phyloP scores from a whole-genome alignment of 2,113 vertebrate species.

The Dromiciops gliroides region DNA sequence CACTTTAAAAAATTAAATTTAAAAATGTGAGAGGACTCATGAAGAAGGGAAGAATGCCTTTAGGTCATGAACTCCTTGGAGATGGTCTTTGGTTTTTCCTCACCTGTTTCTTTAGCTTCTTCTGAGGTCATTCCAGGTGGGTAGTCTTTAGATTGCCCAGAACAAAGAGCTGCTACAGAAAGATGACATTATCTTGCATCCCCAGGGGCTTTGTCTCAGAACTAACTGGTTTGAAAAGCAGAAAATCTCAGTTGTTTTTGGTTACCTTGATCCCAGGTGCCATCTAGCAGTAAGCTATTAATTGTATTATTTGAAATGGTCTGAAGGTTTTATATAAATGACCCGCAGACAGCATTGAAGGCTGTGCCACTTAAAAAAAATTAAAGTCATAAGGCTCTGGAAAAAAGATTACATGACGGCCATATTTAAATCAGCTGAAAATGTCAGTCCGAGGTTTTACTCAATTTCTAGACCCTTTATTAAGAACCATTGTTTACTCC shows the following conservation, averaged over 20 bases:
- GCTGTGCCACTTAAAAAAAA: background rate
- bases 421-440: constrained; percentile 2
- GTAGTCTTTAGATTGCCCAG: background rate
- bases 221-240: background rate
- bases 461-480: background rate
- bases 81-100: background rate
- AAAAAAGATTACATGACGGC: background rate
- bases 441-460: background rate
- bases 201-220: constrained; percentile 18
- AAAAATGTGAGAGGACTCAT: background rate
- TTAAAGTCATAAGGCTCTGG: background rate
- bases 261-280: background rate
- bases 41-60: background rate
- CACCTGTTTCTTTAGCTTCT: background rate
- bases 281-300: background rate
- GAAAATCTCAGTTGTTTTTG: background rate
- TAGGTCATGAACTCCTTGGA: background rate
- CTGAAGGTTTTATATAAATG: background rate
- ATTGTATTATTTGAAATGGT: constrained; percentile 15
- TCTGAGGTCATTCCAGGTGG: constrained; percentile 34
- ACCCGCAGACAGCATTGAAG: background rate
- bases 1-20: background rate
- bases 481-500: background rate
- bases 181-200: constrained; percentile 13
- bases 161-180: constrained; percentile 16